phyloP scores from a whole-genome alignment of 1,140 invertebrate species.

The Zaprionus taronus region DNA sequence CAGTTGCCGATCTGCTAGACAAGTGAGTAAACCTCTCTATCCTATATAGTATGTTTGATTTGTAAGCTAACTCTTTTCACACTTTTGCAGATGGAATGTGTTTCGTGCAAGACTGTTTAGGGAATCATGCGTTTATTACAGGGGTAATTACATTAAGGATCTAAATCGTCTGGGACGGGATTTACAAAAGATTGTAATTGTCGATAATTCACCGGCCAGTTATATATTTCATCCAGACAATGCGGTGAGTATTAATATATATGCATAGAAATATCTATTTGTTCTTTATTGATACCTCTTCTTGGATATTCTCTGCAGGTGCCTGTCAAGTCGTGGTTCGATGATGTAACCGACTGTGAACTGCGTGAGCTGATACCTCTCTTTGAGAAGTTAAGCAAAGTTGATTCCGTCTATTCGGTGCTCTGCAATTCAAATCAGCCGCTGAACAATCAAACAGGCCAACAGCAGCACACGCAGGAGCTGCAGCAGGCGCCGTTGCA shows the following conservation, averaged over 20 bases:
- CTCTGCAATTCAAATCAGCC: slow-evolving; percentile 94
- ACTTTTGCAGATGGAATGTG: slow-evolving; percentile 93
- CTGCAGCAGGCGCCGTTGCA: slow-evolving; percentile 66
- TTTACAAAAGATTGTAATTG: slow-evolving; percentile 98
- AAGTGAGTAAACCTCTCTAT: slow-evolving; percentile 79
- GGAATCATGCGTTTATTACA: slow-evolving; percentile 99
- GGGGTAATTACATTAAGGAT: slow-evolving; percentile 99
- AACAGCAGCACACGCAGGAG: slow-evolving; percentile 67
- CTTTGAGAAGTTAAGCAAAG: slow-evolving; percentile 97
- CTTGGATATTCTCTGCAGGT: slow-evolving; percentile 87
- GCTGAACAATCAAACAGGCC: slow-evolving; percentile 86
- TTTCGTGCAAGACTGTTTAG: slow-evolving; percentile 98
- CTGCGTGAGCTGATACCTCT: slow-evolving; percentile 97
- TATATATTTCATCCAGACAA: slow-evolving; percentile 99
- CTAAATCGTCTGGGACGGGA: slow-evolving; percentile 98
- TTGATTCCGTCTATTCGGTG: slow-evolving; percentile 97
- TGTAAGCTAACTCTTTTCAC: not conserved
- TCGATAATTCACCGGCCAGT: slow-evolving; percentile 99
- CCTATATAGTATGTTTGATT: not conserved
- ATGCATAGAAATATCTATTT: not conserved
- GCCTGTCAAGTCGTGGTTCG: slow-evolving; percentile 98
- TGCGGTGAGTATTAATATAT: slow-evolving; percentile 90
- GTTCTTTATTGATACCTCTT: not conserved
- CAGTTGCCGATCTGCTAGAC: slow-evolving; percentile 98
- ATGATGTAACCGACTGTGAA: slow-evolving; percentile 98